phyloP scores from a whole-genome alignment of 2,797 vertebrate genomes.

The Mormyrus hasselquistii region DNA sequence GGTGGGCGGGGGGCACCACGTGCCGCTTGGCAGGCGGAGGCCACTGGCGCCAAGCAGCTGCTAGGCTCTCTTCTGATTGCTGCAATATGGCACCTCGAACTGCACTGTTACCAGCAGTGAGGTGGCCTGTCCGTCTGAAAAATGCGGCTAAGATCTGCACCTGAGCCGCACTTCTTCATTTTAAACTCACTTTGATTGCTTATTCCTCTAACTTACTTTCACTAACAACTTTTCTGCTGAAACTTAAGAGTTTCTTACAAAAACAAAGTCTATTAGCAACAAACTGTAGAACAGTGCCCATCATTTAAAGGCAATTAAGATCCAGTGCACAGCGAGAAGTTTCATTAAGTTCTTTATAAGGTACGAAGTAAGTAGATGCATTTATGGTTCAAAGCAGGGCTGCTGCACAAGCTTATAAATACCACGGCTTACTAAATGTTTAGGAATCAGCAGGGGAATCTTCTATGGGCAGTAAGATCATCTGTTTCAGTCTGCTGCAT shows the following conservation, averaged over 20 bases:
- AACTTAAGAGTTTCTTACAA: background rate
- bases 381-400: background rate
- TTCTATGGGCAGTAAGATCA: background rate
- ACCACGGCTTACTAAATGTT: background rate
- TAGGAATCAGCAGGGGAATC: background rate
- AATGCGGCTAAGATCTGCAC: background rate
- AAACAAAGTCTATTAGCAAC: background rate
- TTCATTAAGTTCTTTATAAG: background rate
- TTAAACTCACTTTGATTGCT: background rate
- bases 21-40: slow-evolving; percentile 34
- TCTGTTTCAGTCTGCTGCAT: background rate
- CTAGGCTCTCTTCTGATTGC: slow-evolving; percentile 35
- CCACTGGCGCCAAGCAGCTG: slow-evolving; percentile 38
- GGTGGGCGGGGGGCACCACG: slow-evolving; percentile 13
- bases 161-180: background rate
- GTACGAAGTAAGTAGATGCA: background rate
- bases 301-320: background rate
- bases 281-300: background rate
- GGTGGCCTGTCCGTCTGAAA: background rate
- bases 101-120: slow-evolving; percentile 25
- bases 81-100: slow-evolving; percentile 42
- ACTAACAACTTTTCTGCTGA: background rate
- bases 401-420: background rate
- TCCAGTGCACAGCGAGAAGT: background rate
- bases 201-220: background rate